These are phyloP conservation scores for Saguinus midas DNA, from an alignment of 2,113 vertebrate species.

Conservation along the genomic window DNA sequence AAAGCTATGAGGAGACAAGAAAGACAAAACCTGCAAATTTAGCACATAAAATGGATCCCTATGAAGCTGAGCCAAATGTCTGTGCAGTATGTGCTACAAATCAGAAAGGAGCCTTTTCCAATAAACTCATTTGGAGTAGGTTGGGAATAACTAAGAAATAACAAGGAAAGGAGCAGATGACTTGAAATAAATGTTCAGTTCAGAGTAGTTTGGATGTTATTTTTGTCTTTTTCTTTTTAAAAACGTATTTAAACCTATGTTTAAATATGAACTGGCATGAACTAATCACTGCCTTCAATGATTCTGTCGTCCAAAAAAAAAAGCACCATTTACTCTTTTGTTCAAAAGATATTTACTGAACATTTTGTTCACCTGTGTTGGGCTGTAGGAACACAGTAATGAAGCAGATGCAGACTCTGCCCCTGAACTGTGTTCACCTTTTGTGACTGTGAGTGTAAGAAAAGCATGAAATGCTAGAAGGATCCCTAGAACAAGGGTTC, in stretches of 20 bases:
- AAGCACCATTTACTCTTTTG: neutral
- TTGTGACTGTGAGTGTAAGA: neutral
- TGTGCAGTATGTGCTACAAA: conserved; percentile 61
- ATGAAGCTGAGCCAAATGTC: conserved; percentile 54
- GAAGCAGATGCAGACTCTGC: neutral
- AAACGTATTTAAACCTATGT: conserved; percentile 22
- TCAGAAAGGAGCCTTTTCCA: conserved; percentile 63
- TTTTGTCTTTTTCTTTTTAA: neutral
- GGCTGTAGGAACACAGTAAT: neutral
- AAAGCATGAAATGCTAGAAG: neutral
- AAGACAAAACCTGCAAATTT: conserved; percentile 66
- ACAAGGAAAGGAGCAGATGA: conserved; percentile 55
- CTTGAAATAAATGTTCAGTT: conserved; percentile 52
- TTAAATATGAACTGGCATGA: neutral
- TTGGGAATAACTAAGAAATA: conserved; percentile 57
- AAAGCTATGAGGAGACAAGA: conserved; percentile 52
- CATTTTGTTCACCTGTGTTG: neutral
- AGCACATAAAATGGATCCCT: conserved; percentile 65
- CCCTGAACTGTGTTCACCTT: neutral
- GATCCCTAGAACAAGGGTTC: neutral
- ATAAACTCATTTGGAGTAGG: conserved; percentile 58
- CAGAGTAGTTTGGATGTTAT: neutral
- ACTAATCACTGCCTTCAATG: neutral
- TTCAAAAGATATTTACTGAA: conserved; percentile 34
- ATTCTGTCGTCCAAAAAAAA: neutral